Conservation (phyloP, 2,113 vertebrate species). For the Etheostoma spectabile region DNA sequence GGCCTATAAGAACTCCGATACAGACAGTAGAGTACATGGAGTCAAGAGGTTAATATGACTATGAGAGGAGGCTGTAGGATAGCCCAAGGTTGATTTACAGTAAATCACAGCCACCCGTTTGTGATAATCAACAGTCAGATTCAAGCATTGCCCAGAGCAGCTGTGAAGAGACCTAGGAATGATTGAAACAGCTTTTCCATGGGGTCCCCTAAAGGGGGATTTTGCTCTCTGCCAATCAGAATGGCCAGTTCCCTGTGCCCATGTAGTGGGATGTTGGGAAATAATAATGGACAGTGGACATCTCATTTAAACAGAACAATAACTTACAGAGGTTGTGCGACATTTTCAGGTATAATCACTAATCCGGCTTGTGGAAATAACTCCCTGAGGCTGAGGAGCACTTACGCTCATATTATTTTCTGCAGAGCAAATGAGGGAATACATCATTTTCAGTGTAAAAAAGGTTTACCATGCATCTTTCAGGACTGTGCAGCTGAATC, state of each 20-base stretch:
- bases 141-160: slow-evolving; percentile 25
- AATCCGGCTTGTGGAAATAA: background rate
- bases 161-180: slow-evolving; percentile 24
- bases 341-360: background rate
- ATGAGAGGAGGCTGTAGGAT: slow-evolving; percentile 6
- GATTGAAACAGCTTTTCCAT: slow-evolving; percentile 53
- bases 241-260: background rate
- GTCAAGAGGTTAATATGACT: slow-evolving; percentile 57
- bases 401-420: background rate
- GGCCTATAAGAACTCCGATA: slow-evolving; percentile 42
- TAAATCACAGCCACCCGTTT: slow-evolving; percentile 58
- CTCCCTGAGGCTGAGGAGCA: background rate
- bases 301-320: background rate
- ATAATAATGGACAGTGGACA: background rate
- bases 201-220: slow-evolving; percentile 1
- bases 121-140: slow-evolving; percentile 52
- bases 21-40: slow-evolving; percentile 27
- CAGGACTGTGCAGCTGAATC: background rate
- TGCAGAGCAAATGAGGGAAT: background rate
- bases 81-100: slow-evolving; percentile 42
- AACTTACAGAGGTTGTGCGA: background rate
- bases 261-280: background rate
- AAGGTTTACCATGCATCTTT: background rate
- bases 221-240: slow-evolving; percentile 28
- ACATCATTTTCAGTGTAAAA: background rate